phyloP scores from a whole-genome alignment of 2,113 vertebrate genomes.

The Anseranas semipalmata region DNA sequence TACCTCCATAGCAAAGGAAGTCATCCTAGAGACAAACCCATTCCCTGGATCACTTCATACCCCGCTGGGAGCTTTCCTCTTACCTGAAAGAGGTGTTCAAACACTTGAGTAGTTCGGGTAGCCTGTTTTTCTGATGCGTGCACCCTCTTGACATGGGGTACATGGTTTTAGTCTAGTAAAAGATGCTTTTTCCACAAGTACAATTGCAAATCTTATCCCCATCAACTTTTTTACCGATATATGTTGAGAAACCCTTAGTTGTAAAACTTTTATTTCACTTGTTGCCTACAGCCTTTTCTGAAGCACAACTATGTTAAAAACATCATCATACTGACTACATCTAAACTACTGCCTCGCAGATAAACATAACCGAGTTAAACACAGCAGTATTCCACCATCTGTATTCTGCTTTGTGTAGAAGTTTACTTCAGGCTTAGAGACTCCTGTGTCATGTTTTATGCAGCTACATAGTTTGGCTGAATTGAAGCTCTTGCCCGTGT shows the following conservation, averaged over 20 bases:
- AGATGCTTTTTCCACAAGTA: neutral
- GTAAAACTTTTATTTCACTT: neutral
- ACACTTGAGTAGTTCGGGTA: neutral
- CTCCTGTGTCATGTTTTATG: neutral
- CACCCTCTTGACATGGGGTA: neutral
- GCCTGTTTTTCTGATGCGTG: neutral
- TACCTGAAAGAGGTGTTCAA: neutral
- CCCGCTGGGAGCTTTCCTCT: neutral
- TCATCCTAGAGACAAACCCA: neutral
- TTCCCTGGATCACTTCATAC: neutral
- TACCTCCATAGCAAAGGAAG: neutral
- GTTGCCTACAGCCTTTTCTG: neutral
- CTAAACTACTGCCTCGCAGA: rapidly evolving
- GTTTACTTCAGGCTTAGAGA: neutral
- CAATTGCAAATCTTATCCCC: neutral
- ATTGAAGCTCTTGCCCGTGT: neutral
- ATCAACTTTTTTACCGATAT: neutral
- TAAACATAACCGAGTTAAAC: rapidly evolving
- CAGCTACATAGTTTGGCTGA: neutral
- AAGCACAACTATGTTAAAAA: neutral
- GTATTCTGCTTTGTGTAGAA: neutral
- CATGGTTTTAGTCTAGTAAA: neutral
- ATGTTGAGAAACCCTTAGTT: neutral
- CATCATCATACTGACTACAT: neutral
- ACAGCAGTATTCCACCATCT: neutral